These are phyloP conservation scores for Petrocephalus schoutedeni DNA, from an alignment of 2,797 vertebrate species.

Conservation along the genomic window DNA sequence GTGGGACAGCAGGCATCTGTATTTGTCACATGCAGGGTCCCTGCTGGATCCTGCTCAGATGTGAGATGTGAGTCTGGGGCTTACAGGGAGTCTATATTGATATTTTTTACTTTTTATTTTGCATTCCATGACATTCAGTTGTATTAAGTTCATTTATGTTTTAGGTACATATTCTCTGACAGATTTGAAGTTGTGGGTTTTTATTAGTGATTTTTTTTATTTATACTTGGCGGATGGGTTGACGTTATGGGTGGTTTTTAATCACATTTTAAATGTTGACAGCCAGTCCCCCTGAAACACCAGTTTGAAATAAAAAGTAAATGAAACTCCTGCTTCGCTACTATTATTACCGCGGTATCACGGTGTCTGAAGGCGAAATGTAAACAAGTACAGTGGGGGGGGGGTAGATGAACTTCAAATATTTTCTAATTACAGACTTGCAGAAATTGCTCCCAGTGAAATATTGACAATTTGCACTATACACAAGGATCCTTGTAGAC, in stretches of 20 bases:
- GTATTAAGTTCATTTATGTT: slow-evolving; percentile 52
- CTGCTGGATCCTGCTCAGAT: background rate
- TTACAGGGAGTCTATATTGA: slow-evolving; percentile 57
- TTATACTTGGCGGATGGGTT: background rate
- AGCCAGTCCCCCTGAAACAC: background rate
- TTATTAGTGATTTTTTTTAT: background rate
- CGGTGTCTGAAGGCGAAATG: background rate
- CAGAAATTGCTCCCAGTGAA: background rate
- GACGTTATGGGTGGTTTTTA: background rate
- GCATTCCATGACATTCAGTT: slow-evolving; percentile 56
- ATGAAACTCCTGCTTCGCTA: background rate
- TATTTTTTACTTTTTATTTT: slow-evolving; percentile 40
- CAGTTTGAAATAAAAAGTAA: slow-evolving; percentile 16
- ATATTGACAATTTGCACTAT: background rate
- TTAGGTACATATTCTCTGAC: slow-evolving; percentile 44
- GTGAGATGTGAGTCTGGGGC: slow-evolving; percentile 69
- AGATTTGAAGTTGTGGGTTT: slow-evolving; percentile 17
- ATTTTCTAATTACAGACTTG: background rate
- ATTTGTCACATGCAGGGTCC: background rate
- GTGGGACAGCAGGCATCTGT: background rate
- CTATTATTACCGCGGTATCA: background rate
- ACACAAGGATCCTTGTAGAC: background rate
- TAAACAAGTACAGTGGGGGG: background rate
- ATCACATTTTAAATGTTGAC: background rate
- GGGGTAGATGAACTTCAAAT: background rate